Evolutionary conservation across 2,113 vertebrate species (phyloP).

Genomic region (Bombycilla garrulus): DNA sequence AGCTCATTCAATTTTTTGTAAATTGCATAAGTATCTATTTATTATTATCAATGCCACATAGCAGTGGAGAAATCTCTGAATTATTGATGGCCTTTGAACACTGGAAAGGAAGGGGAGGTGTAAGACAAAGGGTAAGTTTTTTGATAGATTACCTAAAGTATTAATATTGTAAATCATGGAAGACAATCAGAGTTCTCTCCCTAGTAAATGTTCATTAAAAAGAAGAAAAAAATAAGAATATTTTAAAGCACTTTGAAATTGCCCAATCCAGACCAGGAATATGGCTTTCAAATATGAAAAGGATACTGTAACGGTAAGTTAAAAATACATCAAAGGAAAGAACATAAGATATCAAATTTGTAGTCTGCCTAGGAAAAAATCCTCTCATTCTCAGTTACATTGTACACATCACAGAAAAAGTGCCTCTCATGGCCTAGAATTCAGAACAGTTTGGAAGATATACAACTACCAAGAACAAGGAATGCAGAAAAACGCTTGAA

Average conservation of each 20-base stretch:
- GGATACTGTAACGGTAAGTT: not conserved
- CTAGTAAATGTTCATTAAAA: not conserved
- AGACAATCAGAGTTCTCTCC: not conserved
- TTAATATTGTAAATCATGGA: not conserved
- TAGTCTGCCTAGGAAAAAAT: not conserved
- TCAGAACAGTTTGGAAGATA: not conserved
- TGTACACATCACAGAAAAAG: not conserved
- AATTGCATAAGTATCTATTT: not conserved
- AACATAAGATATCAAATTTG: not conserved
- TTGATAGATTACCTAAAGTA: not conserved
- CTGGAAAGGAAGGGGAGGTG: not conserved
- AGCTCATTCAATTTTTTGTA: not conserved
- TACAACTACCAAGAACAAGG: not conserved
- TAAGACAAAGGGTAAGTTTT: not conserved
- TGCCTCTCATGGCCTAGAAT: not conserved
- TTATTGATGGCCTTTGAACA: not conserved
- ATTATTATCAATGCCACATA: not conserved
- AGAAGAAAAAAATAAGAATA: not conserved
- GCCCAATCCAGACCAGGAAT: rapidly evolving
- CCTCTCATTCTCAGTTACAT: not conserved
- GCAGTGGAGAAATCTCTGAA: not conserved
- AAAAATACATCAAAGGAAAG: not conserved
- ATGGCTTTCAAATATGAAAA: not conserved
- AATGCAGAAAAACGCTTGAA: not conserved
- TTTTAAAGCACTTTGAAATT: not conserved